Percentiles rank a stretch among this genome's conserved stretches.
phyloP scores from a whole-genome alignment of 2,888 invertebrate species.

The Stenodema calcarata region DNA sequence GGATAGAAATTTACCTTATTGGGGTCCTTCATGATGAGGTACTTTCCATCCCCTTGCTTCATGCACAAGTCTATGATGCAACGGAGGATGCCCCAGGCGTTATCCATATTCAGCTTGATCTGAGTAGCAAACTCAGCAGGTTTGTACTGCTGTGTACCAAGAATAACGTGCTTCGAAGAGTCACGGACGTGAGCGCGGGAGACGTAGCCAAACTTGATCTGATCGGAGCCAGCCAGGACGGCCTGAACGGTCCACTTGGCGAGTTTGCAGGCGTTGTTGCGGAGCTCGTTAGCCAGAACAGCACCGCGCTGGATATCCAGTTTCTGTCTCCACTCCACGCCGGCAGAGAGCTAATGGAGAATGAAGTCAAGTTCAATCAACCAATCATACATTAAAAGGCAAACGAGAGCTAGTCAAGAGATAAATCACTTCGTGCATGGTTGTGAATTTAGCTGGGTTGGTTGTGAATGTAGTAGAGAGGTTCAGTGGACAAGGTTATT shows the following conservation, averaged over 20 bases:
- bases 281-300: constrained; percentile 95
- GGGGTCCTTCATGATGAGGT: constrained; percentile 98
- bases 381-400: neutral
- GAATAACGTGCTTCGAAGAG: constrained; percentile 93
- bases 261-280: constrained; percentile 99
- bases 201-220: constrained; percentile 99
- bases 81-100: constrained; percentile 95
- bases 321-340: constrained; percentile 98
- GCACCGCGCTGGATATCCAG: constrained; percentile 97
- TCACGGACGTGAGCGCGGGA: constrained; percentile 92
- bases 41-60: constrained; percentile 96
- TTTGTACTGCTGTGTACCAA: constrained; percentile 97
- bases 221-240: constrained; percentile 92
- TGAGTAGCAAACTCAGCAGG: constrained; percentile 98
- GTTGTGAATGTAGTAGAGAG: too few relatives aligned
- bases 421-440: too few relatives aligned
- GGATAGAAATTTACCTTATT: constrained; percentile 73
- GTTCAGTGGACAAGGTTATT: too few relatives aligned
- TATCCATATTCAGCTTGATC: constrained; percentile 99
- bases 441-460: too few relatives aligned
- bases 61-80: constrained; percentile 97
- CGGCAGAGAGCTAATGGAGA: constrained; percentile 74
- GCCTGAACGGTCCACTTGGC: constrained; percentile 99
- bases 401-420: too few relatives aligned
- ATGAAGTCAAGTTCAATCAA: neutral